A percentile compares a stretch with the other conserved stretches of the same genome.
Evolutionary conservation across 2,888 invertebrate genomes (phyloP).

Genomic region (Cheilosia urbana): DNA sequence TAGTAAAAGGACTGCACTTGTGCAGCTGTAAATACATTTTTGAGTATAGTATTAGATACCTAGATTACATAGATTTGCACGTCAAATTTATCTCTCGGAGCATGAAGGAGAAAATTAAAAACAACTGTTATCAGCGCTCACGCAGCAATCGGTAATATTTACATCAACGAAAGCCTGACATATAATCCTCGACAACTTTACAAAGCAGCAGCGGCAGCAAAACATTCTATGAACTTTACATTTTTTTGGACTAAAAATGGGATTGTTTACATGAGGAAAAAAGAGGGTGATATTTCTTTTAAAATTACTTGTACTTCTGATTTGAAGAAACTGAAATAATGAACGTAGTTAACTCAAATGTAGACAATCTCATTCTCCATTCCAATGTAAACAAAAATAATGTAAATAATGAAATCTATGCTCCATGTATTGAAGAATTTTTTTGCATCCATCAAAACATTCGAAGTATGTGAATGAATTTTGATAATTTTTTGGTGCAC

Average conservation of each 20-base stretch:
- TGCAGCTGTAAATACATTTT: too few species aligned
- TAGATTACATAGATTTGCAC: too few species aligned
- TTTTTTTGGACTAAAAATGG: slow-evolving; percentile 29
- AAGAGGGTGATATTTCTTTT: slow-evolving; percentile 15
- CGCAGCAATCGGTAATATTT: slow-evolving; percentile 13
- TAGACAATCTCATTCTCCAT: slow-evolving; percentile 9
- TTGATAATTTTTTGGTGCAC: too few species aligned
- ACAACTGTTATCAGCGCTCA: slow-evolving; percentile 28
- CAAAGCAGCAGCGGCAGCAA: slow-evolving; percentile 20
- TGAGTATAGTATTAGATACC: too few species aligned
- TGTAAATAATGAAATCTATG: neutral
- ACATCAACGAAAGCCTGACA: slow-evolving; percentile 24
- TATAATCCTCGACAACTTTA: slow-evolving; percentile 16
- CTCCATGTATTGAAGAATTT: too few species aligned
- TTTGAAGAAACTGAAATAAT: slow-evolving; percentile 1
- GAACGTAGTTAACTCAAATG: neutral
- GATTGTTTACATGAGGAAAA: slow-evolving; percentile 13
- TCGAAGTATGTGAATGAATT: neutral
- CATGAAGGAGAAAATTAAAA: slow-evolving; percentile 16
- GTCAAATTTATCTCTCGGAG: slow-evolving; percentile 5
- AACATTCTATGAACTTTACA: slow-evolving; percentile 9
- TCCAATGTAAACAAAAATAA: slow-evolving; percentile 13
- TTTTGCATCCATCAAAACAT: neutral
- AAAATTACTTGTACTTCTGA: slow-evolving; percentile 8
- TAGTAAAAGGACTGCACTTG: too few species aligned